Evolutionary conservation across 2,797 vertebrate genomes (phyloP).

Genomic region (Simalia tracyae): DNA sequence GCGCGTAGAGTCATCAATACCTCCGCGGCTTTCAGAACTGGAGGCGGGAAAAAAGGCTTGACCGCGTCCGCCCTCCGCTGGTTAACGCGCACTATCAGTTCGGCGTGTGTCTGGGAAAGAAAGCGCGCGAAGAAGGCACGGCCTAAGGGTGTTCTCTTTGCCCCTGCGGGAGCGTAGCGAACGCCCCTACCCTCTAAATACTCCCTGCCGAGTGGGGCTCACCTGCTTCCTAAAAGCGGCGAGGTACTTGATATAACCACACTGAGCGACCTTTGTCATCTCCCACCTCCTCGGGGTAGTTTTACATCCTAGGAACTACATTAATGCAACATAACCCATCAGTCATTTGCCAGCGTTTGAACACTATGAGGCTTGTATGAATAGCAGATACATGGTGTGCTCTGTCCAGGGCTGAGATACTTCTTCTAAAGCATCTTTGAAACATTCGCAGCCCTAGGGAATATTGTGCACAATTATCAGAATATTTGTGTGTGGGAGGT

Average conservation of each 20-base stretch:
- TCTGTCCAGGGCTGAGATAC: neutral
- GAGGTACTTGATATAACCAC: neutral
- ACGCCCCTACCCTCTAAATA: fast-evolving
- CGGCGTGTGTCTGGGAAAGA: slow-evolving; percentile 41
- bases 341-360: neutral
- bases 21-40: slow-evolving; percentile 33
- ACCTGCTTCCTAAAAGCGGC: slow-evolving; percentile 25
- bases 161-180: too few relatives aligned
- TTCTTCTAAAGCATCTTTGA: neutral
- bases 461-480: neutral
- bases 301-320: slow-evolving; percentile 41
- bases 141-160: neutral
- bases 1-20: slow-evolving; percentile 80
- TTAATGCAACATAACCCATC: slow-evolving; percentile 62
- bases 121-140: neutral
- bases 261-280: slow-evolving; percentile 19
- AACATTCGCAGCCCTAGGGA: neutral
- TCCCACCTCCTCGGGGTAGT: slow-evolving; percentile 15
- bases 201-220: neutral
- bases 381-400: neutral
- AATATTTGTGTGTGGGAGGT: neutral
- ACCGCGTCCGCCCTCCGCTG: slow-evolving; percentile 47
- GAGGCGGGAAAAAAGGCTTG: slow-evolving; percentile 50
- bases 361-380: neutral
- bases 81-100: slow-evolving; percentile 66